phyloP scores from a whole-genome alignment of 2,888 invertebrate species.

The Phasia obesa region DNA sequence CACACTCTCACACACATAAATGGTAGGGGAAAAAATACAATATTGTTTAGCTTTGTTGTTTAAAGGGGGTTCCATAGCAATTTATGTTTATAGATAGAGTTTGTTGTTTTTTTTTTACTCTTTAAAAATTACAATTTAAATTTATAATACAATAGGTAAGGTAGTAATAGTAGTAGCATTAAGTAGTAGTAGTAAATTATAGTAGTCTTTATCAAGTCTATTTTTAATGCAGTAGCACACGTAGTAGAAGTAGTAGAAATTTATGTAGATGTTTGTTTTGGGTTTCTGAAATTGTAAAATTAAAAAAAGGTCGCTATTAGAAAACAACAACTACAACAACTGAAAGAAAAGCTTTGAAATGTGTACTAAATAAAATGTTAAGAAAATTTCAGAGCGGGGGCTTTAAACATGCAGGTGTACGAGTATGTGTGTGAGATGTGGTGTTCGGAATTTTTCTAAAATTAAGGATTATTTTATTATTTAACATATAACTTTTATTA shows the following conservation, averaged over 20 bases:
- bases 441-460: no score
- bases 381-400: neutral
- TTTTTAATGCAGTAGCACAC: slow-evolving; percentile 69
- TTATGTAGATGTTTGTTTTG: slow-evolving; percentile 74
- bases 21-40: slow-evolving; percentile 20
- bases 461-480: no score
- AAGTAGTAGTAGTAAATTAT: slow-evolving; percentile 52
- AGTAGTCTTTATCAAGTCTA: slow-evolving; percentile 63
- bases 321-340: slow-evolving; percentile 46
- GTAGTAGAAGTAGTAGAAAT: slow-evolving; percentile 70
- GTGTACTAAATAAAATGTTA: neutral
- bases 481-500: no score
- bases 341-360: slow-evolving; percentile 12
- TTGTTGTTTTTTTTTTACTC: slow-evolving; percentile 13
- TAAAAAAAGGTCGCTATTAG: slow-evolving; percentile 64
- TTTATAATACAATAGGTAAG: slow-evolving; percentile 66
- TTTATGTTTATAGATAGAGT: slow-evolving; percentile 28
- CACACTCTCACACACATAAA: slow-evolving; percentile 48
- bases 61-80: slow-evolving; percentile 34
- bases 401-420: slow-evolving; percentile 12
- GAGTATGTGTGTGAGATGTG: slow-evolving; percentile 55
- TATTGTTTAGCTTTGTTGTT: slow-evolving; percentile 8
- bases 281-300: slow-evolving; percentile 75
- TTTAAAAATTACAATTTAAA: slow-evolving; percentile 39
- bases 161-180: slow-evolving; percentile 42